These are phyloP conservation scores for Urocynchramus pylzowi DNA, from an alignment of 2,113 vertebrate species.

Conservation along the genomic window DNA sequence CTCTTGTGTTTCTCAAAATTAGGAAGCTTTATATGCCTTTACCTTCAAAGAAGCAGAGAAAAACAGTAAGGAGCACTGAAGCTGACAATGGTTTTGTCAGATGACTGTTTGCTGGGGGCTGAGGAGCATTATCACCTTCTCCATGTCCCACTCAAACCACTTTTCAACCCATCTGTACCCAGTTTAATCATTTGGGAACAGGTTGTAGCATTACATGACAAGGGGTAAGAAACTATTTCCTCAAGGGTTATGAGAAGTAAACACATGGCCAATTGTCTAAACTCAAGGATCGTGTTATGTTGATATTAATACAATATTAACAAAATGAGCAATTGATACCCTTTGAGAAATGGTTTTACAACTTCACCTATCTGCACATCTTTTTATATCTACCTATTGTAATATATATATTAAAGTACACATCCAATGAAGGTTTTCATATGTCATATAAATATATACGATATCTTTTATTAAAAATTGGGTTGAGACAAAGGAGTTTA, in stretches of 20 bases:
- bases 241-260: not conserved
- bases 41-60: not conserved
- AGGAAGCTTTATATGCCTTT: not conserved
- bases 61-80: not conserved
- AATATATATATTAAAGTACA: not conserved
- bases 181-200: not conserved
- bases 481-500: rapidly evolving
- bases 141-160: not conserved
- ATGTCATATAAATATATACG: not conserved
- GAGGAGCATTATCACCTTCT: not conserved
- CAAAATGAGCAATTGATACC: not conserved
- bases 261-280: not conserved
- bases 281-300: not conserved
- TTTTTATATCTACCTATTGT: not conserved
- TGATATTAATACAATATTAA: not conserved
- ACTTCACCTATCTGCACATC: not conserved
- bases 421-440: not conserved
- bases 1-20: not conserved
- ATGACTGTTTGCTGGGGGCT: not conserved
- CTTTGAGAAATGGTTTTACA: not conserved
- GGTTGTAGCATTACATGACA: not conserved
- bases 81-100: not conserved
- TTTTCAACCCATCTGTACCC: not conserved
- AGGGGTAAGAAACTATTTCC: rapidly evolving
- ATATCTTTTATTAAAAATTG: rapidly evolving